These are phyloP conservation scores for Philypnodon macrostomus DNA, from an alignment of 2,797 vertebrate species.

Conservation along the genomic window DNA sequence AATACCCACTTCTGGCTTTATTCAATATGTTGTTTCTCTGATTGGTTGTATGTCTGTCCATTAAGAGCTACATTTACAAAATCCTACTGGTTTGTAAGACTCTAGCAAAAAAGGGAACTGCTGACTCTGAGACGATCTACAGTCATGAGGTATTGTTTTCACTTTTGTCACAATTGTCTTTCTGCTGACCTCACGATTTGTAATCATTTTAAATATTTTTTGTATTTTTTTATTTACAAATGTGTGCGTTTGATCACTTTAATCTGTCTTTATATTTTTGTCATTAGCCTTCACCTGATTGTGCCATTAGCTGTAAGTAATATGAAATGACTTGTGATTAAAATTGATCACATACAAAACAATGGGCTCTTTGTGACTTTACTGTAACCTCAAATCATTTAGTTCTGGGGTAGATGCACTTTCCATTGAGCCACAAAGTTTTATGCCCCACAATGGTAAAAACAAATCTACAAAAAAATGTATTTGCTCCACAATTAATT, in stretches of 20 bases:
- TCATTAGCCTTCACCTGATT: slow-evolving; percentile 33
- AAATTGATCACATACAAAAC: slow-evolving; percentile 47
- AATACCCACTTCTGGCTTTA: too few relatives aligned
- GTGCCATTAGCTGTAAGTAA: slow-evolving; percentile 36
- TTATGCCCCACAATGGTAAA: too few relatives aligned
- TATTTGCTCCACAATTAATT: too few relatives aligned
- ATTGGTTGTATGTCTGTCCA: too few relatives aligned
- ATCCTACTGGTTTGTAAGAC: too few relatives aligned
- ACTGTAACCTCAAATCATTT: too few relatives aligned
- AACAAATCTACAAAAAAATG: too few relatives aligned
- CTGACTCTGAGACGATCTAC: not conserved
- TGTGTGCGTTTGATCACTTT: slow-evolving; percentile 25
- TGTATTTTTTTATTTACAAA: not conserved
- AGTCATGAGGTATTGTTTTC: not conserved
- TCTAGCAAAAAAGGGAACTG: not conserved
- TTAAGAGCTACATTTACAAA: too few relatives aligned
- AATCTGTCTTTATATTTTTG: slow-evolving; percentile 23
- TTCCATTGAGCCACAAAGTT: too few relatives aligned
- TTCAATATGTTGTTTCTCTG: too few relatives aligned
- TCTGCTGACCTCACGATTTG: slow-evolving; percentile 5
- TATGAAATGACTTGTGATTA: slow-evolving; percentile 30
- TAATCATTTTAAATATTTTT: not conserved
- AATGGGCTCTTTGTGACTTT: slow-evolving; percentile 33
- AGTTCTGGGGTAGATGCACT: too few relatives aligned
- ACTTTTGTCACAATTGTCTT: slow-evolving; percentile 1